Base-by-base conservation (phyloP, 1,140 invertebrate genomes). In the Euwallacea similis region DNA sequence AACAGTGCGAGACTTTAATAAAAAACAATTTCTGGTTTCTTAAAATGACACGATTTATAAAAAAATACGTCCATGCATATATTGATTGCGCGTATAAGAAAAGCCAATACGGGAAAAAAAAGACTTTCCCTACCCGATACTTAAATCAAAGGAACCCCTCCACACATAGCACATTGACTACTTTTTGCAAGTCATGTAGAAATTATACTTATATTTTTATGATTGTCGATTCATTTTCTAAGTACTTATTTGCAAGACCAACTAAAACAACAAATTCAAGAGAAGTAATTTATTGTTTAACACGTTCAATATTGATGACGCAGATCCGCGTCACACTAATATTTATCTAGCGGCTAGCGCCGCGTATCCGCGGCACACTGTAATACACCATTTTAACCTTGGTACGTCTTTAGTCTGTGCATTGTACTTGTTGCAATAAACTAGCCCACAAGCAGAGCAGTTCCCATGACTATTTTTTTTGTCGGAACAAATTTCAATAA, bases 31-130 rank as follows among this genome's bases (percentile, higher is more conserved):
- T 64, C 58, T 65, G 68, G 72, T 73, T 73, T 63, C 0, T 10
- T 8, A 42, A 41, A 7, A 73, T 73, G 72, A 47, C 16, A 2
- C 2, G 13, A 15, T 73, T 73, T 66, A 53, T 73, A 13, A 16
- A 62, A 46, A 73, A 73, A 66, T 66, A 73, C n/a, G 63, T 70
- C 1, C 7, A 10, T 0, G 47, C 50, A 11, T 74, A 64, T 53
- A 0, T 72, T 44, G 16, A 62, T 58, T 74, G 73, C 41, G 56
- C 43, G 13, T 74, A 15, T 63, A 54, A 55, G 9, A 63, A 55
- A 2, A 8, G 42, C 0, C 21, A 63, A 7, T 54, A 58, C 60
- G 70, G 59, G 47, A 71, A 9, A 56, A 54, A 66, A 9, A 66
- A 41, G 47, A 47, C 1, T 56, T 56, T 42, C 33, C n/a, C 2